Conservation (phyloP, 2,797 vertebrate genomes). For the Sebastes iracundus region DNA sequence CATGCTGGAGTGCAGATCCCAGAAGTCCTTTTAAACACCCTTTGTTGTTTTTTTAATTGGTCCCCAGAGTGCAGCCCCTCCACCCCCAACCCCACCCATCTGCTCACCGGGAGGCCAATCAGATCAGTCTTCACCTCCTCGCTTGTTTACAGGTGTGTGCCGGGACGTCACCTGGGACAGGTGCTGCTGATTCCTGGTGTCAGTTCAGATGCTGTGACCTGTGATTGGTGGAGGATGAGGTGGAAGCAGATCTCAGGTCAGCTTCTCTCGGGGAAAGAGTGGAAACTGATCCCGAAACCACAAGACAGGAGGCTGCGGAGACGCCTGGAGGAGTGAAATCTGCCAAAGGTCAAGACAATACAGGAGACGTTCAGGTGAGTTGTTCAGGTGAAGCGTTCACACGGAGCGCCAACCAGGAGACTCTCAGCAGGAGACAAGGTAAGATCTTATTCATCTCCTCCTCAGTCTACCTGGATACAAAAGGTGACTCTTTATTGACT, state of each 20-base stretch:
- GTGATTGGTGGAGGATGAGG: conserved; percentile 32
- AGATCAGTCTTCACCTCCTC: conserved; percentile 14
- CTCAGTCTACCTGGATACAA: not conserved
- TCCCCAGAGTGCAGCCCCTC: conserved; percentile 32
- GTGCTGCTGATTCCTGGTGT: not conserved
- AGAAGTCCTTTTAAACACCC: conserved; percentile 39
- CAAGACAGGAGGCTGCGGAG: not conserved
- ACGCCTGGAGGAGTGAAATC: conserved; percentile 12
- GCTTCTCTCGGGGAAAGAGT: not conserved
- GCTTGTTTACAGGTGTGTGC: conserved; percentile 68
- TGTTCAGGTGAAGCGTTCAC: not conserved
- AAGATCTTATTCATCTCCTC: not conserved
- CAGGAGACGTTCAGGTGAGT: not conserved
- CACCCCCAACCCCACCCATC: conserved; percentile 2
- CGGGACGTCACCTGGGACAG: conserved; percentile 32
- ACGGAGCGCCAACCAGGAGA: conserved; percentile 1
- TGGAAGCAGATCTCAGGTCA: conserved; percentile 12
- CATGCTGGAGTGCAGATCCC: conserved; percentile 26
- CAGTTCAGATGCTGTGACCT: not conserved
- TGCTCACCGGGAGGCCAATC: conserved; percentile 59
- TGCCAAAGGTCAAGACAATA: not conserved
- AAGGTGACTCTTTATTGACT: not conserved
- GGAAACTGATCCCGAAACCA: conserved; percentile 25
- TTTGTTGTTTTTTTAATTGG: conserved; percentile 69
- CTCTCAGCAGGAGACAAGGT: conserved; percentile 17